phyloP scores from a whole-genome alignment of 2,797 vertebrate species.

The Linurgus olivaceus region DNA sequence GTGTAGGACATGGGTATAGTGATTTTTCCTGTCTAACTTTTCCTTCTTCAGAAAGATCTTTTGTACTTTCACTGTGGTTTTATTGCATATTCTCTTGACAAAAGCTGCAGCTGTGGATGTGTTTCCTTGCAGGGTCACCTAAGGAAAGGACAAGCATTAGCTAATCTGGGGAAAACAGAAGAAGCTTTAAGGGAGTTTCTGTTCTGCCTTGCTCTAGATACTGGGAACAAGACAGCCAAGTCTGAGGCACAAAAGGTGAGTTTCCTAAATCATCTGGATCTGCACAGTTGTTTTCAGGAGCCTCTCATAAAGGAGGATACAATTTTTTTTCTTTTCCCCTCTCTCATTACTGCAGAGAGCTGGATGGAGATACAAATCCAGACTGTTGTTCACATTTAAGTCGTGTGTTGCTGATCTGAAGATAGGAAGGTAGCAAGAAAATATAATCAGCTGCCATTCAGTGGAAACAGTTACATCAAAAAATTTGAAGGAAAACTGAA shows the following conservation, averaged over 20 bases:
- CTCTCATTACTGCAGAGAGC: background rate
- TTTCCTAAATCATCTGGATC: background rate
- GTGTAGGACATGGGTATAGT: background rate
- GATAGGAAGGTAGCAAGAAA: background rate
- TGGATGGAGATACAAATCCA: background rate
- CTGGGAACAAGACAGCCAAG: conserved; percentile 82
- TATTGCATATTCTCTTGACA: background rate
- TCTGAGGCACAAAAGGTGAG: conserved; percentile 85
- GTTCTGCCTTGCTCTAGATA: conserved; percentile 86
- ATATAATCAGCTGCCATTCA: background rate
- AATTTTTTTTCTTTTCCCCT: background rate
- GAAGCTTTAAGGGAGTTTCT: conserved; percentile 89
- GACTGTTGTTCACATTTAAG: background rate
- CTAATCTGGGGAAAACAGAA: conserved; percentile 83
- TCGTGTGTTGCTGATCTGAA: background rate
- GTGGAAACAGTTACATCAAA: background rate
- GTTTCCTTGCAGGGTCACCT: conserved; percentile 82
- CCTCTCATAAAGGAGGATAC: background rate
- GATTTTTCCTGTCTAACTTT: background rate
- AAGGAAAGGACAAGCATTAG: conserved; percentile 87
- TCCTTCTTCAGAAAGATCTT: background rate
- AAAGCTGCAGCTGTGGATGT: background rate
- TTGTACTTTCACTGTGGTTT: background rate
- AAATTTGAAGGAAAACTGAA: background rate
- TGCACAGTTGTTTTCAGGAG: background rate